phyloP scores from a whole-genome alignment of 2,113 vertebrate genomes.

The Nettapus auritus region DNA sequence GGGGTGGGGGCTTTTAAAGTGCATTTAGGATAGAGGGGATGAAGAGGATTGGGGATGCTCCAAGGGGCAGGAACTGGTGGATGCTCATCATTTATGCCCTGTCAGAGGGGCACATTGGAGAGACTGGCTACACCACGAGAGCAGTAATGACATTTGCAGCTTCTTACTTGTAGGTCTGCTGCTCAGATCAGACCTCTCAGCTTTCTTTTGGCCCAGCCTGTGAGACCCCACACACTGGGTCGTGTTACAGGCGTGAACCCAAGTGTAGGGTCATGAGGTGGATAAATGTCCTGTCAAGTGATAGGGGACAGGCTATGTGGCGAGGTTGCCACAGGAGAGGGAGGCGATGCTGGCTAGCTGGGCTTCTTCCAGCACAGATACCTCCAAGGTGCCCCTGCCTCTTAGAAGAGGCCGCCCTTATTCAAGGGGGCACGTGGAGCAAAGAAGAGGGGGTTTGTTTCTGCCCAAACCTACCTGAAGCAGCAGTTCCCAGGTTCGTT shows the following conservation, averaged over 20 bases:
- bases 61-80: rapidly evolving
- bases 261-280: neutral
- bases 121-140: neutral
- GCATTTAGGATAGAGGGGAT: neutral
- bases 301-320: neutral
- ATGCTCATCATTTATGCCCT: neutral
- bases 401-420: neutral
- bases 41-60: neutral
- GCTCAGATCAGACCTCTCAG: neutral
- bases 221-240: neutral
- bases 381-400: neutral
- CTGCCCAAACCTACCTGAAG: neutral
- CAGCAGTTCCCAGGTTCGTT: neutral
- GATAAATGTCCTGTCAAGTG: neutral
- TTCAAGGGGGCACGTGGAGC: neutral
- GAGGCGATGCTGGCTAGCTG: neutral
- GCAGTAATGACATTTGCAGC: neutral
- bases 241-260: neutral
- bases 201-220: constrained; percentile 6
- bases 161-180: neutral
- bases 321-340: neutral
- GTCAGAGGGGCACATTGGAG: neutral
- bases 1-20: neutral
- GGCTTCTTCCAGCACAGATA: neutral
- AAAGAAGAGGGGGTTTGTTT: neutral